These are phyloP conservation scores for Cerastis rubricosa DNA, from an alignment of 2,888 invertebrate genomes.

Conservation along the genomic window DNA sequence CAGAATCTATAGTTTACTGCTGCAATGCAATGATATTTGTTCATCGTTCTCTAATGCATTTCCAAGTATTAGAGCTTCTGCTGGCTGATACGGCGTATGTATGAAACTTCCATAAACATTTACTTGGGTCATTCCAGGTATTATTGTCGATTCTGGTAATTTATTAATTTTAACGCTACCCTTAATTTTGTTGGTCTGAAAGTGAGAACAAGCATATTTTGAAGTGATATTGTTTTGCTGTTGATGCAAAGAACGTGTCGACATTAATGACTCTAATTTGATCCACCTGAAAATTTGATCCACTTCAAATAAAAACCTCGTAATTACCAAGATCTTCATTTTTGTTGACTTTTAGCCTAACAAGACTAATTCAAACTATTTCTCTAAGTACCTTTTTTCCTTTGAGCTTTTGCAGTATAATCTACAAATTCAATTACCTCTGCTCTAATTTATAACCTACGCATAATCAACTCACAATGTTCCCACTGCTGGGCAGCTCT, in stretches of 20 bases:
- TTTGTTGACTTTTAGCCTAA: not conserved
- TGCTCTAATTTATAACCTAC: not conserved
- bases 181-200: slow-evolving; percentile 2
- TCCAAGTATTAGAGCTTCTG: slow-evolving; percentile 53
- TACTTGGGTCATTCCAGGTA: slow-evolving; percentile 41
- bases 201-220: not conserved
- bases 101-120: slow-evolving; percentile 50
- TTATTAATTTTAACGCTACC: slow-evolving; percentile 16
- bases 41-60: slow-evolving; percentile 44
- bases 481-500: not conserved
- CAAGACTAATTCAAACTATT: not conserved
- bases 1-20: slow-evolving; percentile 45
- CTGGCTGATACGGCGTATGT: slow-evolving; percentile 23
- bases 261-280: not conserved
- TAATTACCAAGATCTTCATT: not conserved
- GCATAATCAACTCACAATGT: not conserved
- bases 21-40: slow-evolving; percentile 41
- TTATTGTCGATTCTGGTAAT: slow-evolving; percentile 7
- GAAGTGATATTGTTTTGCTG: not conserved
- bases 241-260: not conserved
- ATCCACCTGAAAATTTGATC: not conserved
- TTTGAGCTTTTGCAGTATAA: not conserved
- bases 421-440: not conserved
- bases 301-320: not conserved
- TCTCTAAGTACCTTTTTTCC: not conserved